Evolutionary conservation across 2,113 vertebrate species (phyloP).

Genomic region (Garra rufa): DNA sequence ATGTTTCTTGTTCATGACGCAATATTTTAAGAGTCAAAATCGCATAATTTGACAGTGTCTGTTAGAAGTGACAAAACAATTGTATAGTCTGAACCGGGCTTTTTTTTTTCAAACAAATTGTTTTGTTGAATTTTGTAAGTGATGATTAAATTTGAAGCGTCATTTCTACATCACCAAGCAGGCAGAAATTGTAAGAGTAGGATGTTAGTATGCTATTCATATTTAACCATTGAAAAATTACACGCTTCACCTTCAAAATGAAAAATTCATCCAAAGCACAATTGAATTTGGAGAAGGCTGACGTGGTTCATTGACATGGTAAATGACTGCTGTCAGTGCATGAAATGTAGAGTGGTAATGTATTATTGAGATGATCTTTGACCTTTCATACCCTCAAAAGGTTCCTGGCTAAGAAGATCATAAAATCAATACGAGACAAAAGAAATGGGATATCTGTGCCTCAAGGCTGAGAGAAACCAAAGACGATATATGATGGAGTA

Average conservation of each 20-base stretch:
- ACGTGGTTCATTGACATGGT: not conserved
- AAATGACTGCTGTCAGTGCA: conserved; percentile 4
- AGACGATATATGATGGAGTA: not conserved
- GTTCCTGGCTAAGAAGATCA: conserved; percentile 5
- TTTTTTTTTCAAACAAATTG: not conserved
- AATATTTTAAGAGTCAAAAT: too few relatives aligned
- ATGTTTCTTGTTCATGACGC: too few relatives aligned
- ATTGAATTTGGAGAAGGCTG: not conserved
- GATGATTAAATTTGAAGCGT: not conserved
- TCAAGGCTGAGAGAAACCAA: not conserved
- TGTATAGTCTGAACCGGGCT: too few relatives aligned
- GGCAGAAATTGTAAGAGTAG: not conserved
- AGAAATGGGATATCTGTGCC: not conserved
- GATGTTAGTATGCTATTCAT: not conserved
- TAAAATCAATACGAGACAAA: not conserved
- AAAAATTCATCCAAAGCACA: not conserved
- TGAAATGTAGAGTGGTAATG: not conserved
- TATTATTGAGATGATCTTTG: conserved; percentile 23
- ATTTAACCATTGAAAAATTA: not conserved
- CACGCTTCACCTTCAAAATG: not conserved
- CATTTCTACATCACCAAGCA: not conserved
- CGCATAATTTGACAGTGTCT: too few relatives aligned
- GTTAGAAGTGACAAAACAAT: too few relatives aligned
- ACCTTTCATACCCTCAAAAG: conserved; percentile 15
- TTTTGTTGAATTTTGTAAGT: not conserved